phyloP scores from a whole-genome alignment of 2,797 vertebrate species.

The Uromys caudimaculatus region DNA sequence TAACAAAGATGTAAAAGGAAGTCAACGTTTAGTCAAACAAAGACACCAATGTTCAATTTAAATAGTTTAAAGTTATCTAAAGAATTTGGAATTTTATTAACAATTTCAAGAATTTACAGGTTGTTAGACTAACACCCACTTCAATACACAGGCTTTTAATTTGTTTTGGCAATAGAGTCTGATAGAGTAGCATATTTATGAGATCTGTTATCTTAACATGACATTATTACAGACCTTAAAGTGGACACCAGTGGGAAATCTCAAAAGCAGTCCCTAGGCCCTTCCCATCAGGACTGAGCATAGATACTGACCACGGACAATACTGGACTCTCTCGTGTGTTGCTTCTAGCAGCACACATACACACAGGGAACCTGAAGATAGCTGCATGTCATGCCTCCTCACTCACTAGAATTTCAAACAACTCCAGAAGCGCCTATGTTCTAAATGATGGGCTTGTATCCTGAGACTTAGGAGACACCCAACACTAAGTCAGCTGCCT shows the following conservation, averaged over 20 bases:
- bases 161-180: slow-evolving; percentile 7
- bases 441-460: background rate
- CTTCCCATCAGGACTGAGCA: background rate
- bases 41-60: slow-evolving; percentile 14
- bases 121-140: slow-evolving; percentile 3
- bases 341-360: background rate
- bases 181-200: background rate
- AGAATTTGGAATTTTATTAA: slow-evolving; percentile 29
- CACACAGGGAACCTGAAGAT: background rate
- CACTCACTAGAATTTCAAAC: background rate
- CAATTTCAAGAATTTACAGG: slow-evolving; percentile 45
- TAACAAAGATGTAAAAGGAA: slow-evolving; percentile 34
- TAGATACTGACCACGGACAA: background rate
- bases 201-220: slow-evolving; percentile 20
- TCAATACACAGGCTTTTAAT: background rate
- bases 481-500: slow-evolving; percentile 2
- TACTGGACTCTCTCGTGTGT: background rate
- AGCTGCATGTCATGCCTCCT: background rate
- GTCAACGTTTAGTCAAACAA: slow-evolving; percentile 45
- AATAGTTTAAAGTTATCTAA: slow-evolving; percentile 41
- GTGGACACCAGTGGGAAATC: background rate
- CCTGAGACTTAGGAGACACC: slow-evolving; percentile 33
- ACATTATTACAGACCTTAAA: background rate
- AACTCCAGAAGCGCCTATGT: background rate
- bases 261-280: background rate